phyloP scores from a whole-genome alignment of 2,113 vertebrate species.

The Otis tarda region DNA sequence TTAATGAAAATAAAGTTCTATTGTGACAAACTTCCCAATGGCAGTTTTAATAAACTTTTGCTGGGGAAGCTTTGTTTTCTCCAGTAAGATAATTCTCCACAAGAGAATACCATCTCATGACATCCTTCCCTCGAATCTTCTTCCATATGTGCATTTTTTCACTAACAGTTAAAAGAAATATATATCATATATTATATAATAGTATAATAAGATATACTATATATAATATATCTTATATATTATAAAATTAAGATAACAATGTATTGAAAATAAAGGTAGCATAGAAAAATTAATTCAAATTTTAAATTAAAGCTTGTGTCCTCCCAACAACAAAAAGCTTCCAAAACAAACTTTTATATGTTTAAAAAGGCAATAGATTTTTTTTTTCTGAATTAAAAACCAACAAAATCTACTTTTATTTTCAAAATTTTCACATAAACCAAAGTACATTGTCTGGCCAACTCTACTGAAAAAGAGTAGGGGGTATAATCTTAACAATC shows the following conservation, averaged over 20 bases:
- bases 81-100: neutral
- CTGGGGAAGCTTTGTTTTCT: neutral
- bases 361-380: neutral
- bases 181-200: no score
- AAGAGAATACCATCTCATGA: neutral
- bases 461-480: neutral
- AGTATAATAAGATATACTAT: no score
- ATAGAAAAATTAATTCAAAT: neutral
- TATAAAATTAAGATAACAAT: neutral
- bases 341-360: neutral
- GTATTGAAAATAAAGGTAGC: neutral
- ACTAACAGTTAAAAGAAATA: neutral
- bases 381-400: neutral
- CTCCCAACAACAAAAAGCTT: neutral
- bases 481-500: neutral
- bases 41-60: neutral
- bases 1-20: neutral
- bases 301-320: neutral
- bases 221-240: neutral
- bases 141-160: neutral
- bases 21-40: neutral
- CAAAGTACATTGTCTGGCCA: neutral
- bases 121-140: neutral
- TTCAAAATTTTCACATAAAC: neutral
- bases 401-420: neutral